Evolutionary conservation across 2,888 invertebrate genomes (phyloP).

Genomic region (Eristalis intricaria): DNA sequence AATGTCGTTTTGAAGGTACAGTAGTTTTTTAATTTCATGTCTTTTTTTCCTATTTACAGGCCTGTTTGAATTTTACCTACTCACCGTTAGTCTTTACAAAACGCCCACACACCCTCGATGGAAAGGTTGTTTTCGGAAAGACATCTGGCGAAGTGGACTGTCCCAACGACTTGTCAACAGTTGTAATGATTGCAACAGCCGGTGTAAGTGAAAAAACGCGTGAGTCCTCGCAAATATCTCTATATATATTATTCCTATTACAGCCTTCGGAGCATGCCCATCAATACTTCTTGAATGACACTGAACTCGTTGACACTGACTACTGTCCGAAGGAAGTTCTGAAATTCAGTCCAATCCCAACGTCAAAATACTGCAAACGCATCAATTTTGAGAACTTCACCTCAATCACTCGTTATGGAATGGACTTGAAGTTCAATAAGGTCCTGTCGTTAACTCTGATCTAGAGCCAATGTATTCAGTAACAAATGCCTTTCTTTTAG

Average conservation of each 20-base stretch:
- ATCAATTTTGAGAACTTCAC: conserved; percentile 80
- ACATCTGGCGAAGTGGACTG: conserved; percentile 76
- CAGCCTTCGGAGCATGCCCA: conserved; percentile 80
- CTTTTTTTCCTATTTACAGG: conserved; percentile 72
- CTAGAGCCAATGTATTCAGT: neutral
- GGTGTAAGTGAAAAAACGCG: conserved; percentile 76
- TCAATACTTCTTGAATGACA: conserved; percentile 78
- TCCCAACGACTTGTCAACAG: conserved; percentile 77
- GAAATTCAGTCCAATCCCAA: conserved; percentile 80
- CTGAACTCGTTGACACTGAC: conserved; percentile 78
- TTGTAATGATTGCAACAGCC: conserved; percentile 78
- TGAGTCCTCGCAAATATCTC: neutral
- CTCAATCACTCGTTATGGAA: conserved; percentile 79
- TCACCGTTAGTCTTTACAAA: conserved; percentile 80
- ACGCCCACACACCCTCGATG: conserved; percentile 79
- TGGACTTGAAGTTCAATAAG: conserved; percentile 79
- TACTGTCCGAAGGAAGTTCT: conserved; percentile 80
- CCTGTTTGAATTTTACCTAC: conserved; percentile 79
- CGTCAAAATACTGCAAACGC: conserved; percentile 80
- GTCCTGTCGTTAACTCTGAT: conserved; percentile 72
- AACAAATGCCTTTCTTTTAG: conserved; percentile 66
- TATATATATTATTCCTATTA: neutral
- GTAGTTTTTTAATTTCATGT: neutral
- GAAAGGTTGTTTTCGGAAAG: conserved; percentile 78
- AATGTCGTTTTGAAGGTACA: neutral